Evolutionary conservation across 2,888 invertebrate species (phyloP).

Genomic region (Apodemia hepburni): DNA sequence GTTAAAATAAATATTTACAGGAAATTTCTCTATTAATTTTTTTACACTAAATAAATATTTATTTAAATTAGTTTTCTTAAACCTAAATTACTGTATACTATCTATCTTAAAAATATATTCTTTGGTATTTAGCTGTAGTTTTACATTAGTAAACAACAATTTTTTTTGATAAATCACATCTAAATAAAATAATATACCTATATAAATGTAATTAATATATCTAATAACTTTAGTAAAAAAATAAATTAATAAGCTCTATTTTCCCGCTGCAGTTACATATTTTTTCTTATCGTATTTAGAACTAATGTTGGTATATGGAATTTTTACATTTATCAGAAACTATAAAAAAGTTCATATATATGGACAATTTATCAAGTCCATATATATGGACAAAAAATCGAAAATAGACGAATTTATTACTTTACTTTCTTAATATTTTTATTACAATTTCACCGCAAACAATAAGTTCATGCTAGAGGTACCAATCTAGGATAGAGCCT

Average conservation of each 20-base stretch:
- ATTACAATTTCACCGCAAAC: no score
- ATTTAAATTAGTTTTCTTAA: slow-evolving; percentile 19
- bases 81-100: slow-evolving; percentile 29
- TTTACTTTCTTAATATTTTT: no score
- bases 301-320: no score
- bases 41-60: slow-evolving; percentile 16
- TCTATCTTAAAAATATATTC: slow-evolving; percentile 40
- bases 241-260: slow-evolving; percentile 10
- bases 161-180: no score
- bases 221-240: slow-evolving; percentile 1
- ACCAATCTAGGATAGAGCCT: no score
- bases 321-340: no score
- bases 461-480: no score
- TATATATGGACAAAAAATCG: no score
- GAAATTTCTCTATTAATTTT: slow-evolving; percentile 27
- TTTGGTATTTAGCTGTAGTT: slow-evolving; percentile 72
- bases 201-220: slow-evolving; percentile 15
- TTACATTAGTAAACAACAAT: slow-evolving; percentile 45
- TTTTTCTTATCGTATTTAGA: no score
- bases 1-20: slow-evolving; percentile 18
- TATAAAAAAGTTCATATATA: no score
- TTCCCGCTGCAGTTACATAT: not conserved
- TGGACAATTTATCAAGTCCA: no score
- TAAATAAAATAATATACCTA: slow-evolving; percentile 12
- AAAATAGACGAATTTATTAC: no score